Evolutionary conservation across 2,888 invertebrate species (phyloP).

Genomic region (Napeogenes inachia): DNA sequence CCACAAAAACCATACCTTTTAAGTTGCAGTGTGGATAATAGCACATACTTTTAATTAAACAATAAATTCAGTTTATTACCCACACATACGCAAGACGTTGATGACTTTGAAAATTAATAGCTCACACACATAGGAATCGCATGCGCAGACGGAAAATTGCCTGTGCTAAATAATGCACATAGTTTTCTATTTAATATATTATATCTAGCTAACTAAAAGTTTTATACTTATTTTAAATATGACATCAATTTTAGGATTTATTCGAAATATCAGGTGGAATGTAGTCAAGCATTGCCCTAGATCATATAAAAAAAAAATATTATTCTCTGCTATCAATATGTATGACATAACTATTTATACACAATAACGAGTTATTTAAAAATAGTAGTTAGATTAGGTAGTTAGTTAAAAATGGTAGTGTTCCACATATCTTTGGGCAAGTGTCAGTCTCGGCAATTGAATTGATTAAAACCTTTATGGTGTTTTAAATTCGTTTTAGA

Average conservation of each 20-base stretch:
- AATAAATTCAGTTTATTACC: conserved; percentile 10
- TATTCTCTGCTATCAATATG: no score
- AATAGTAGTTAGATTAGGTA: no score
- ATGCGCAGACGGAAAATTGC: conserved; percentile 10
- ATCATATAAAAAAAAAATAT: no score
- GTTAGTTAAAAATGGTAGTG: conserved; percentile 32
- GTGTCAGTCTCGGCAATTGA: conserved; percentile 29
- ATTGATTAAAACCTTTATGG: conserved; percentile 28
- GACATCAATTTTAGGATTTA: not conserved
- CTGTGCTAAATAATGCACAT: conserved; percentile 11
- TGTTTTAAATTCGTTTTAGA: conserved; percentile 23
- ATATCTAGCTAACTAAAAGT: conserved; percentile 6
- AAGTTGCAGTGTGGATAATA: conserved; percentile 10
- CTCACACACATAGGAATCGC: not conserved
- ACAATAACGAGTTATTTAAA: conserved; percentile 23
- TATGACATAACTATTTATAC: conserved; percentile 5
- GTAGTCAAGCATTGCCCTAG: no score
- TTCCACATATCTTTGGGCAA: conserved; percentile 32
- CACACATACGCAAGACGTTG: conserved; percentile 33
- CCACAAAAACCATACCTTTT: not conserved
- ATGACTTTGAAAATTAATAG: conserved; percentile 39
- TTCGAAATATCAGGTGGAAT: no score
- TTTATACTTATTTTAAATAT: conserved; percentile 7
- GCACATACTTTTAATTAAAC: conserved; percentile 1
- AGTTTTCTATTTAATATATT: conserved; percentile 6